phyloP scores from a whole-genome alignment of 2,888 invertebrate genomes.

The Drosophila gaucha region DNA sequence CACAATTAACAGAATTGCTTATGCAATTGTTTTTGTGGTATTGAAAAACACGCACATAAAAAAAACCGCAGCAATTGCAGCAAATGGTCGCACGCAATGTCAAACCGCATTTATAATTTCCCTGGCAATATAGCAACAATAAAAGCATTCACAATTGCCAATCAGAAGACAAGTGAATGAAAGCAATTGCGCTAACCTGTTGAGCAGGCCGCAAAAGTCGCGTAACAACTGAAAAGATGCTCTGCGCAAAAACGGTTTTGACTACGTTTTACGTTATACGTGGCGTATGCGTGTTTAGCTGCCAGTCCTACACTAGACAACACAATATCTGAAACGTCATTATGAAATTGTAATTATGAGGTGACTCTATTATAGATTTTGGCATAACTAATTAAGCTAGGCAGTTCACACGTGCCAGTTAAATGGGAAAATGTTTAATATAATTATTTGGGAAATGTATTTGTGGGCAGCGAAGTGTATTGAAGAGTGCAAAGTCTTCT shows the following conservation, averaged over 20 bases:
- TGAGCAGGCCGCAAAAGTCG: conserved; percentile 54
- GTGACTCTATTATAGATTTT: conserved; percentile 27
- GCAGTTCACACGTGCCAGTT: conserved; percentile 46
- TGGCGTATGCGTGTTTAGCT: conserved; percentile 65
- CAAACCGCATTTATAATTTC: conserved; percentile 17
- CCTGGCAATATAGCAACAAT: conserved; percentile 22
- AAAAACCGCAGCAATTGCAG: conserved; percentile 19
- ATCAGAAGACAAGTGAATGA: conserved; percentile 30
- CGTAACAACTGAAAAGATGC: conserved; percentile 54
- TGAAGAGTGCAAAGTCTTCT: no score
- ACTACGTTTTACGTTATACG: conserved; percentile 34
- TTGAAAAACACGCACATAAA: conserved; percentile 1
- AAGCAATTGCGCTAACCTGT: conserved; percentile 52
- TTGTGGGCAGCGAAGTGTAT: no score
- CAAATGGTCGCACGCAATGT: conserved; percentile 16
- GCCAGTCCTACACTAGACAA: conserved; percentile 47
- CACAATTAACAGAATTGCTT: conserved; percentile 27
- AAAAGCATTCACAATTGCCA: conserved; percentile 19
- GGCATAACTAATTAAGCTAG: conserved; percentile 18
- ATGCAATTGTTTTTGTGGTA: conserved; percentile 21
- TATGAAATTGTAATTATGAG: conserved; percentile 20
- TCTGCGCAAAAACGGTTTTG: conserved; percentile 9
- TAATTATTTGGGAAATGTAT: conserved; percentile 6
- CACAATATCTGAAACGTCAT: conserved; percentile 31
- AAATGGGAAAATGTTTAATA: conserved; percentile 26